Conservation (phyloP, 2,797 vertebrate species). For the Alosa sapidissima region DNA sequence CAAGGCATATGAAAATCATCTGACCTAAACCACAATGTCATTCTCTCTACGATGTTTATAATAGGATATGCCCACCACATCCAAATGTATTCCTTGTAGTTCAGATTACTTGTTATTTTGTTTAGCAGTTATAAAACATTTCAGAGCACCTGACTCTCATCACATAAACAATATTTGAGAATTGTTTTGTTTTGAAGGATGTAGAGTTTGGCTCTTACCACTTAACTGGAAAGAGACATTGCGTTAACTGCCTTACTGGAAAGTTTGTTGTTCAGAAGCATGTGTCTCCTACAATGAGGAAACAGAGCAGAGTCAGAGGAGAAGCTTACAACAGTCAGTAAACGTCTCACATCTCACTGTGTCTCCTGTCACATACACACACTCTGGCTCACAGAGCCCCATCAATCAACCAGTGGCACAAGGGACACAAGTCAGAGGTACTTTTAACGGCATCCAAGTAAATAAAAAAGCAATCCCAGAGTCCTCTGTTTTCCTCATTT, state of each 20-base stretch:
- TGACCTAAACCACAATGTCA: constrained; percentile 15
- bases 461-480: constrained; percentile 15
- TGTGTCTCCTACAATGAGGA: background rate
- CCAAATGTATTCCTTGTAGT: background rate
- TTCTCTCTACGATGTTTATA: background rate
- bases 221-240: background rate
- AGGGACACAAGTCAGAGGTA: constrained; percentile 6
- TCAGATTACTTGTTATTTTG: background rate
- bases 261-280: background rate
- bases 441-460: constrained; percentile 15
- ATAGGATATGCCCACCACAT: background rate
- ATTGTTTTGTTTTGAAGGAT: background rate
- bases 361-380: background rate
- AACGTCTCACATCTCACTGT: background rate
- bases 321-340: background rate
- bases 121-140: background rate
- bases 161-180: background rate
- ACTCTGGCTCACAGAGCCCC: background rate
- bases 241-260: background rate
- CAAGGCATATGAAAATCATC: background rate
- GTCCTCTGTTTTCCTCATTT: constrained; percentile 47
- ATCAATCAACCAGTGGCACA: background rate
- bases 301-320: background rate
- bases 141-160: constrained; percentile 9
- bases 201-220: background rate